Evolutionary conservation across 2,113 vertebrate genomes (phyloP).

Genomic region (Macrotis lagotis): DNA sequence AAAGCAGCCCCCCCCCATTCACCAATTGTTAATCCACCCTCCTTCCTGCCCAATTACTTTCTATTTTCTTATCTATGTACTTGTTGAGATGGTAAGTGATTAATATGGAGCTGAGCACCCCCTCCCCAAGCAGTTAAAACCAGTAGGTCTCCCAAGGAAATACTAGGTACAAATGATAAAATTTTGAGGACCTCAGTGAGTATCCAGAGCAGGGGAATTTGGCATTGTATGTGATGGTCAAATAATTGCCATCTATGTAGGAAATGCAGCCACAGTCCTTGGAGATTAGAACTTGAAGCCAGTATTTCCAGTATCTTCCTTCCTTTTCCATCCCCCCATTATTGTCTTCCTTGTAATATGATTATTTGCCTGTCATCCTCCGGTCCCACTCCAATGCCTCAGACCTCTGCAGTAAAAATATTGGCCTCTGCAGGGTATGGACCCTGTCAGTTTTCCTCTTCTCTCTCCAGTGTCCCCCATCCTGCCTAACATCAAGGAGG

Average conservation of each 20-base stretch:
- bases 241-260: not conserved
- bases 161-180: not conserved
- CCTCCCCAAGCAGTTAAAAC: not conserved
- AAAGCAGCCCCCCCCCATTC: not conserved
- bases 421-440: not conserved
- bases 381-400: not conserved
- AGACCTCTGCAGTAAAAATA: not conserved
- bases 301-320: not conserved
- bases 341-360: not conserved
- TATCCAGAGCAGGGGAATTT: not conserved
- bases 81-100: not conserved
- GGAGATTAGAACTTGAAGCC: not conserved
- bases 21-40: not conserved
- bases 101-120: not conserved
- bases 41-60: not conserved
- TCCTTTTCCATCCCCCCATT: not conserved
- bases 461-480: not conserved
- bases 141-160: not conserved
- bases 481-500: not conserved
- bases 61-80: not conserved
- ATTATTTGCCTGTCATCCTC: not conserved
- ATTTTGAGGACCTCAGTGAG: not conserved
- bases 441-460: not conserved
- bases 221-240: not conserved
- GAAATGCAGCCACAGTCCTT: not conserved